A percentile compares a stretch with the other conserved stretches of the same genome.
phyloP scores from a whole-genome alignment of 2,113 vertebrate species.

The Spea bombifrons region DNA sequence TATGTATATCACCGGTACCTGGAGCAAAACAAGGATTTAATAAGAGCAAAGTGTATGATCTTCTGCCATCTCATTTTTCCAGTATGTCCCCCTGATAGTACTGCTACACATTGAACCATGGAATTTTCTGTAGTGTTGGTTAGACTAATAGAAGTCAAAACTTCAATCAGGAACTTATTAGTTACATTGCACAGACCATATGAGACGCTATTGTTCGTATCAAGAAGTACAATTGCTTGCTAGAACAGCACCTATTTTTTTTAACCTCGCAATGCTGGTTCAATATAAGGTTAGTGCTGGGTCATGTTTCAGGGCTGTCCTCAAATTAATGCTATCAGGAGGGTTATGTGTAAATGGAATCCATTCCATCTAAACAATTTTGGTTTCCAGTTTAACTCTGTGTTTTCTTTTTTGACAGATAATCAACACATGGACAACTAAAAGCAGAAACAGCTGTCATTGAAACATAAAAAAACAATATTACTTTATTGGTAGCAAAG shows the following conservation, averaged over 20 bases:
- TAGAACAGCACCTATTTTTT: constrained; percentile 57
- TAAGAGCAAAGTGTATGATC: constrained; percentile 52
- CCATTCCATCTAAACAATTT: constrained; percentile 60
- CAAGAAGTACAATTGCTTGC: constrained; percentile 57
- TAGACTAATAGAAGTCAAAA: constrained; percentile 67
- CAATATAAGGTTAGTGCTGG: constrained; percentile 64
- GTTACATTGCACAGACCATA: constrained; percentile 56
- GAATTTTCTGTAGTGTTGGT: constrained; percentile 61
- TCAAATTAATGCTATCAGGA: constrained; percentile 65
- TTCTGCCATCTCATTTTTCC: constrained; percentile 55
- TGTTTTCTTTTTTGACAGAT: background rate
- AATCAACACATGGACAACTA: too few species aligned
- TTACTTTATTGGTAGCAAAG: too few species aligned
- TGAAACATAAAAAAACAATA: too few species aligned
- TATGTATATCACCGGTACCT: background rate
- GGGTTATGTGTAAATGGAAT: constrained; percentile 60
- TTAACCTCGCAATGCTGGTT: constrained; percentile 62
- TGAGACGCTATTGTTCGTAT: constrained; percentile 56
- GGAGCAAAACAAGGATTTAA: constrained; percentile 43
- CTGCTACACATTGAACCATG: constrained; percentile 55
- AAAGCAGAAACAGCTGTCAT: too few species aligned
- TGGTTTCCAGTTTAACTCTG: constrained; percentile 14
- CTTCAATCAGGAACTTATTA: constrained; percentile 65
- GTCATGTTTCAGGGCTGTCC: constrained; percentile 62
- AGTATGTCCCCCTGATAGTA: constrained; percentile 55